These are phyloP conservation scores for Biston betularia DNA, from an alignment of 2,888 invertebrate genomes.

Conservation along the genomic window DNA sequence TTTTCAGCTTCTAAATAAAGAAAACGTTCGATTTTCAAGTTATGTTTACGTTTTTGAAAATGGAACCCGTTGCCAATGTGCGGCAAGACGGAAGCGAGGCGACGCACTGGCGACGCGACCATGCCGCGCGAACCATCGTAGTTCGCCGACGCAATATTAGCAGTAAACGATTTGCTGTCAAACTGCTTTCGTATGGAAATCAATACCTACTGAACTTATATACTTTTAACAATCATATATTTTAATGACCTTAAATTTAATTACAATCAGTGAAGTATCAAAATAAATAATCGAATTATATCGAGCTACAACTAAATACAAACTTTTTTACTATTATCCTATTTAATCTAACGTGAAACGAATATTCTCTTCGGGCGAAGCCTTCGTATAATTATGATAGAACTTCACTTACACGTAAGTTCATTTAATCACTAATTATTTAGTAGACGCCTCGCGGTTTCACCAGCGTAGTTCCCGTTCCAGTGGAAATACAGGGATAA, in stretches of 20 bases:
- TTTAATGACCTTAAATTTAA: no score
- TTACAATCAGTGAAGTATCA: neutral
- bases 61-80: conserved; percentile 63
- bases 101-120: conserved; percentile 68
- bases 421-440: no score
- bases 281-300: no score
- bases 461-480: no score
- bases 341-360: no score
- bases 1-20: conserved; percentile 27
- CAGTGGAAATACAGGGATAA: no score
- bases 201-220: neutral
- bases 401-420: no score
- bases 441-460: no score
- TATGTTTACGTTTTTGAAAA: conserved; percentile 46
- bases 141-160: conserved; percentile 42
- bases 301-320: no score
- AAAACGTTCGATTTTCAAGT: conserved; percentile 54
- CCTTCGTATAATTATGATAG: no score
- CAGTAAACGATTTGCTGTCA: conserved; percentile 33
- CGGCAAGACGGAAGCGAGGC: conserved; percentile 73
- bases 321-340: no score
- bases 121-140: conserved; percentile 46
- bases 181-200: conserved; percentile 1
- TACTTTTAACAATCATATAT: neutral
- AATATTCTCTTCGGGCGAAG: no score